Conservation (phyloP, 2,888 invertebrate species). For the Andrena haemorrhoa region DNA sequence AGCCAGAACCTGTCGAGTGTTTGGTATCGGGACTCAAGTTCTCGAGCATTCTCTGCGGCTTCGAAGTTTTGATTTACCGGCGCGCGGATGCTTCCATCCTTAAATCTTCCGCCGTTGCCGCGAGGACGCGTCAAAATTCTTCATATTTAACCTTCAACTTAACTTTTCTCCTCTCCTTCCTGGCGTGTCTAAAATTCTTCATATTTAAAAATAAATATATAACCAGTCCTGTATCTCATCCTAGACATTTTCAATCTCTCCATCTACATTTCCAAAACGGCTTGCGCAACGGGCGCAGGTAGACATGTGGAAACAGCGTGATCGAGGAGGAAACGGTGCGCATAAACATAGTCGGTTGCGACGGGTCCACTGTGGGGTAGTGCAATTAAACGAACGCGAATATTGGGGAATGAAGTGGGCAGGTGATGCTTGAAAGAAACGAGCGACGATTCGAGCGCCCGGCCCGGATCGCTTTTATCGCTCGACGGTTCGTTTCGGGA, state of each 20-base stretch:
- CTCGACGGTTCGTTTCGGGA: background rate
- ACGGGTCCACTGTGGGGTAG: background rate
- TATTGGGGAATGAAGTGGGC: background rate
- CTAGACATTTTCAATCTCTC: background rate
- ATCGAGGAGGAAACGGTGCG: background rate
- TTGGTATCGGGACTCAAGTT: background rate
- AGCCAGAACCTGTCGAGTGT: constrained; percentile 36
- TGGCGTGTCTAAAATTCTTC: too few species aligned
- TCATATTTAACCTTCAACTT: background rate
- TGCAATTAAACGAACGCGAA: background rate
- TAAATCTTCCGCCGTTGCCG: background rate
- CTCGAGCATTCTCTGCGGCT: background rate
- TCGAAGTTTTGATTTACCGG: constrained; percentile 32
- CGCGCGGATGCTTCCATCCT: background rate
- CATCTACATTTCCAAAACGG: background rate
- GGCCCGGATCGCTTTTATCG: constrained; percentile 6
- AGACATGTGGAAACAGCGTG: background rate
- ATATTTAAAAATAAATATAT: too few species aligned
- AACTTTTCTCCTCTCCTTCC: background rate
- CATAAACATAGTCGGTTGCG: background rate
- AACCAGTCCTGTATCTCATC: too few species aligned
- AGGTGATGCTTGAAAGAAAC: background rate
- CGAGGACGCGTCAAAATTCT: background rate
- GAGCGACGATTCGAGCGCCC: background rate
- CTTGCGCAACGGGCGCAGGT: background rate